Evolutionary conservation across 2,797 vertebrate genomes (phyloP).

Genomic region (Chaenodraco wilsoni): DNA sequence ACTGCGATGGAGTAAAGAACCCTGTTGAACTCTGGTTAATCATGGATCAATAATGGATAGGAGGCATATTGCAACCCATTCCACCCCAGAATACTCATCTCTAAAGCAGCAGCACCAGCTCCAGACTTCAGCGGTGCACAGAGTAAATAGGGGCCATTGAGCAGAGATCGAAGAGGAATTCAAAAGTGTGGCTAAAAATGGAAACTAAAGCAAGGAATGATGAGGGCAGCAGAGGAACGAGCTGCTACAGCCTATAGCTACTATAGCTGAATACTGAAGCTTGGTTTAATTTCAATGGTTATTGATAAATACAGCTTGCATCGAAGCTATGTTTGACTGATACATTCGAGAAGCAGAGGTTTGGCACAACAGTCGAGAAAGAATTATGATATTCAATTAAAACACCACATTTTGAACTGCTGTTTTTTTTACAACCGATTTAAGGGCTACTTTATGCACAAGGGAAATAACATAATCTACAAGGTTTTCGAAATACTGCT

Average conservation of each 20-base stretch:
- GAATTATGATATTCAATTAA: constrained; percentile 6
- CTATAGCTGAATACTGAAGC: constrained; percentile 30
- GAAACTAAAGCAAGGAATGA: constrained; percentile 52
- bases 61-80: constrained; percentile 63
- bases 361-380: neutral
- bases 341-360: constrained; percentile 11
- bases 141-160: constrained; percentile 71
- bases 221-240: constrained; percentile 33
- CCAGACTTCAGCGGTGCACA: constrained; percentile 61
- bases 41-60: constrained; percentile 77
- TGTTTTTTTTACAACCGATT: constrained; percentile 3
- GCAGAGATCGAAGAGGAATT: constrained; percentile 64
- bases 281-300: constrained; percentile 36
- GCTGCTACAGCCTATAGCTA: constrained; percentile 20
- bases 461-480: neutral
- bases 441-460: constrained; percentile 4
- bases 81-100: constrained; percentile 57
- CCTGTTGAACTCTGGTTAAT: constrained; percentile 61
- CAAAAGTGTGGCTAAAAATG: constrained; percentile 62
- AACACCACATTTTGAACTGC: neutral
- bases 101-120: constrained; percentile 46
- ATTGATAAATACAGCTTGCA: constrained; percentile 26
- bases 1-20: constrained; percentile 18
- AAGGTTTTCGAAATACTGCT: neutral
- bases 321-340: constrained; percentile 3